Percentiles rank a stretch among this genome's conserved stretches.
These are phyloP conservation scores for Thalassarche chlororhynchos DNA, from an alignment of 2,113 vertebrate genomes.

Conservation along the genomic window DNA sequence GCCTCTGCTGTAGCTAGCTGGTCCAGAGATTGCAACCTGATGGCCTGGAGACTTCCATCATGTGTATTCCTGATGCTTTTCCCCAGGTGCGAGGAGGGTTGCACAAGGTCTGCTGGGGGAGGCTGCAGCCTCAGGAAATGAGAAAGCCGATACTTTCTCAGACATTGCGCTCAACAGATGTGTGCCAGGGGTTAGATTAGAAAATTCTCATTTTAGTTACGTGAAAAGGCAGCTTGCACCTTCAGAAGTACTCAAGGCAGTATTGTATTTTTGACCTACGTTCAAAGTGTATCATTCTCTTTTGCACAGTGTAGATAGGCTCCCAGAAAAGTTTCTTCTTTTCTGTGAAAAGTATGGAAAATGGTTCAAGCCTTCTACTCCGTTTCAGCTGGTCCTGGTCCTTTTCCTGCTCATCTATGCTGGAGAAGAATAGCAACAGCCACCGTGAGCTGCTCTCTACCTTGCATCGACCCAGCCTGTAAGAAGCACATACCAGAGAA, in stretches of 20 bases:
- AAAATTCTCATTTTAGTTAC: background rate
- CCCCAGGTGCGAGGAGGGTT: background rate
- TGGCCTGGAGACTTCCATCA: background rate
- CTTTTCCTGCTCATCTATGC: background rate
- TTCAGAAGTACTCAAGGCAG: background rate
- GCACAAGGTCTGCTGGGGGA: background rate
- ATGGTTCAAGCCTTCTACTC: background rate
- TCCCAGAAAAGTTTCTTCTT: background rate
- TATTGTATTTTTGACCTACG: background rate
- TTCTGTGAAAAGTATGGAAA: background rate
- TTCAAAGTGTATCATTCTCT: background rate
- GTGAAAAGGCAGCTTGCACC: background rate
- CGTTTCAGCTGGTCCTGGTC: background rate
- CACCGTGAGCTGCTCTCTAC: rapidly evolving
- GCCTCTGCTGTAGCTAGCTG: background rate
- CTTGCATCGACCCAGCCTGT: background rate
- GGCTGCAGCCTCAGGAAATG: background rate
- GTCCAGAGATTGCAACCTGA: background rate
- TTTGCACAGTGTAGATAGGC: background rate
- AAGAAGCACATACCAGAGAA: background rate
- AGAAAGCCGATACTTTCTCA: background rate
- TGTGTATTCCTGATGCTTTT: background rate
- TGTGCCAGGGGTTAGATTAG: background rate
- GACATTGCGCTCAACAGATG: background rate
- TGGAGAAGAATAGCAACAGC: background rate